Percentiles rank a stretch among this genome's conserved stretches.
Conservation (phyloP, 2,888 invertebrate genomes). For the Thera britannica region DNA sequence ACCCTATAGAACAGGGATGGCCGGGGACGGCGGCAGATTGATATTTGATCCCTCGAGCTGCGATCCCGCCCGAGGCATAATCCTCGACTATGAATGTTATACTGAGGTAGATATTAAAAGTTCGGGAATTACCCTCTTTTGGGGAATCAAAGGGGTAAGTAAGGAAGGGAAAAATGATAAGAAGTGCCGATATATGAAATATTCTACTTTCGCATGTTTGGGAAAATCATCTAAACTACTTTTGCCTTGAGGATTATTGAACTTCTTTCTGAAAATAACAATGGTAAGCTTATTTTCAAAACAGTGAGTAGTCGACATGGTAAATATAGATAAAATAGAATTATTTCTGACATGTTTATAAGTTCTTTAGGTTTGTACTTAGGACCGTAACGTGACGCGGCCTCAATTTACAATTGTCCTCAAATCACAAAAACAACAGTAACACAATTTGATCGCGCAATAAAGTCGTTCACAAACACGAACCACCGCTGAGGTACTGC, state of each 20-base stretch:
- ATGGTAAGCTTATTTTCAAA: not conserved
- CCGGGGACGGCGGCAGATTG: constrained; percentile 71
- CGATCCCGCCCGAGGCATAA: constrained; percentile 40
- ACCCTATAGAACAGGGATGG: constrained; percentile 39
- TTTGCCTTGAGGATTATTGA: not conserved
- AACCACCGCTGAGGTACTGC: constrained; percentile 52
- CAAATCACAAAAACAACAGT: constrained; percentile 47
- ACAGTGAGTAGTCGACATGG: not conserved
- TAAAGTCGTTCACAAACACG: constrained; percentile 50
- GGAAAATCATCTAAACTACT: not conserved
- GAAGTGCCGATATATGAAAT: constrained; percentile 1
- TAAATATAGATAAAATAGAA: not conserved
- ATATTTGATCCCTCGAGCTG: constrained; percentile 74
- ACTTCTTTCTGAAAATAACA: not conserved
- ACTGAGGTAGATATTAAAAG: constrained; percentile 36
- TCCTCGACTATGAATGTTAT: constrained; percentile 37
- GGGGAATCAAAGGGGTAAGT: constrained; percentile 29
- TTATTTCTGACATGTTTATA: not conserved
- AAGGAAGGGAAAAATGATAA: constrained; percentile 15
- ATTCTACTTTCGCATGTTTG: constrained; percentile 4
- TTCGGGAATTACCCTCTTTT: constrained; percentile 34
- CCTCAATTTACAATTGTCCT: constrained; percentile 26
- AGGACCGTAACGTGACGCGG: too few relatives aligned
- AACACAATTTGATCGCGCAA: constrained; percentile 54
- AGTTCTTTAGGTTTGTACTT: not conserved